Percentiles rank a stretch among this genome's conserved stretches.
phyloP scores from a whole-genome alignment of 2,113 vertebrate genomes.

The Oryctolagus cuniculus region DNA sequence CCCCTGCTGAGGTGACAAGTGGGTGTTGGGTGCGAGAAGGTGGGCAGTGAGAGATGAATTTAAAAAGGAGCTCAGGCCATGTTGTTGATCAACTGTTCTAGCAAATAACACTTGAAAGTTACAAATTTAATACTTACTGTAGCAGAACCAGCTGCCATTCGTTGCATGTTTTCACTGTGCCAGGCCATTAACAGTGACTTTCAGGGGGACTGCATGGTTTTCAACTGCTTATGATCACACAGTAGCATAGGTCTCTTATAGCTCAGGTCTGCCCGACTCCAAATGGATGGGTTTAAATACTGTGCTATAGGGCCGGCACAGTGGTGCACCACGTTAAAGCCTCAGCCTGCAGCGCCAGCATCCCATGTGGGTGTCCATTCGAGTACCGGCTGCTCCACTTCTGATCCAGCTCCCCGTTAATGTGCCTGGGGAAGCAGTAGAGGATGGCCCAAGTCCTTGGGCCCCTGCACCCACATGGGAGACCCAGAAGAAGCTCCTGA shows the following conservation, averaged over 20 bases:
- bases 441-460: no score
- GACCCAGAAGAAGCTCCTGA: no score
- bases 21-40: not conserved
- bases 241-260: not conserved
- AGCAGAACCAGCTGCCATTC: not conserved
- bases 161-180: not conserved
- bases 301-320: not conserved
- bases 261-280: not conserved
- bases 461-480: no score
- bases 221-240: not conserved
- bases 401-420: no score
- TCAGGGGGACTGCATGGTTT: not conserved
- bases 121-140: not conserved
- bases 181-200: not conserved
- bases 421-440: no score
- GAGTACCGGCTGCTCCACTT: no score
- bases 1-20: not conserved
- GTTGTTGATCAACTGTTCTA: not conserved
- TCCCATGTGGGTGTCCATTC: no score
- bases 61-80: not conserved
- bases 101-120: not conserved
- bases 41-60: fast-evolving
- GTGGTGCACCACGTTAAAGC: no score
- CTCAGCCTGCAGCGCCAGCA: no score
- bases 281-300: not conserved